Evolutionary conservation across 2,113 vertebrate genomes (phyloP).

Genomic region (Rana temporaria): DNA sequence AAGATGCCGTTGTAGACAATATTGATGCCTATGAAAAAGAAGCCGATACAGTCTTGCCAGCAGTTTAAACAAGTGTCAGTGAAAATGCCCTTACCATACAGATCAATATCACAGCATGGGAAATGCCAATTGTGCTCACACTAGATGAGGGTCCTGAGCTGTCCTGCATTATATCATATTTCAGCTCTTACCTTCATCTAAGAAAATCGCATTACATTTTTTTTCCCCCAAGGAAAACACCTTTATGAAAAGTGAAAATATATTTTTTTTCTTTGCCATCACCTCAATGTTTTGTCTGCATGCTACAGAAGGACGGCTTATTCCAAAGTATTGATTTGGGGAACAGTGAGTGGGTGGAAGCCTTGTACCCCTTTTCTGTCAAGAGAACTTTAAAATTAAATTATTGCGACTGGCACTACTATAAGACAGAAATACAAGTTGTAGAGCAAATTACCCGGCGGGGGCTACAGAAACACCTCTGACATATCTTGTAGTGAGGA

Average conservation of each 20-base stretch:
- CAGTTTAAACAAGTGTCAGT: no score
- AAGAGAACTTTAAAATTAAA: slow-evolving; percentile 8
- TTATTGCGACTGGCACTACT: background rate
- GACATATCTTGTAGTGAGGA: background rate
- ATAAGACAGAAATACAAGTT: background rate
- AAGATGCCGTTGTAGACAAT: no score
- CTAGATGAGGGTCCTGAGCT: no score
- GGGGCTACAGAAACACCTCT: background rate
- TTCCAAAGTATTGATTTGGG: slow-evolving; percentile 14
- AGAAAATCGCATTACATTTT: no score
- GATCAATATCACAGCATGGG: no score
- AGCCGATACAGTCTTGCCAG: no score
- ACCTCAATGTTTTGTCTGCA: background rate
- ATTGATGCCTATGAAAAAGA: no score
- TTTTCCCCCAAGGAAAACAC: no score
- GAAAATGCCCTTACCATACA: no score
- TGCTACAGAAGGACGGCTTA: slow-evolving; percentile 13
- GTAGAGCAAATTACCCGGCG: background rate
- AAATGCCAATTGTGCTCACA: no score
- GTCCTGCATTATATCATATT: no score
- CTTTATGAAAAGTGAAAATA: background rate
- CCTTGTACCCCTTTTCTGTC: background rate
- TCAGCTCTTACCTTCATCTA: no score
- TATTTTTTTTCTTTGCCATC: background rate
- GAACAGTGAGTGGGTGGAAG: background rate